Base-by-base conservation (phyloP, 2,888 invertebrate species). In the Orchestes rusci region DNA sequence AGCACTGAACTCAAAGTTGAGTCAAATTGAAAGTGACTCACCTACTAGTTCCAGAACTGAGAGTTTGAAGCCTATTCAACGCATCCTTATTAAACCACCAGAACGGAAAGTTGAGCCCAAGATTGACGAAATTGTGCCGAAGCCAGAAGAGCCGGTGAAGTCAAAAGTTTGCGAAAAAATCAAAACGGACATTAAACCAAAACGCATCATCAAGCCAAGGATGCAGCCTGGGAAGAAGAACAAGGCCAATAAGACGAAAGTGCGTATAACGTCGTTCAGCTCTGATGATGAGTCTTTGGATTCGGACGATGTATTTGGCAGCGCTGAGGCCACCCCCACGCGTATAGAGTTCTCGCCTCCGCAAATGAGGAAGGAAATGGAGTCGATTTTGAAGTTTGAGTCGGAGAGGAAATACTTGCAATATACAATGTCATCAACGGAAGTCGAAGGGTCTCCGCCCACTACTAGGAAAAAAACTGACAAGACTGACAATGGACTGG, bases 261-360 rank as follows among this genome's bases (percentile, higher is more conserved):
- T 81, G 35, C 70, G 83, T 48, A 84, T 84, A 20, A 84, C 83
- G 2, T 83, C 83, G 1, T 84, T 84, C 57, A 83, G 82, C 39
- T 83, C 83, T 0, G 83, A 84, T 54, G 83, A 84, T 57, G 83
- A 84, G 68, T 83, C 82, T 51, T 71, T 84, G 10, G 83, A 84
- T 67, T 83, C 83, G 0, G 83, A 84, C 64, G 83, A 84, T 63
- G 83, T 84, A 1, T 84, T 84, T 60, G 83, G 83, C 18, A 82
- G 81, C 17, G 80, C 83, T 1, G 83, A 84, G 67, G 82, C 82
- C 12, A 82, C 82, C 44, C 83, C 83, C 2, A 75, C 75, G 5
- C 76, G 79, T 56, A 70, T 83, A 27, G 83, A 84, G 60, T 83
- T 83, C 63, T 83, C 83, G 10, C 83, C 83, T 2, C 83, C 83